Conservation (phyloP, 2,888 invertebrate species). For the Drosophila subsilvestris region DNA sequence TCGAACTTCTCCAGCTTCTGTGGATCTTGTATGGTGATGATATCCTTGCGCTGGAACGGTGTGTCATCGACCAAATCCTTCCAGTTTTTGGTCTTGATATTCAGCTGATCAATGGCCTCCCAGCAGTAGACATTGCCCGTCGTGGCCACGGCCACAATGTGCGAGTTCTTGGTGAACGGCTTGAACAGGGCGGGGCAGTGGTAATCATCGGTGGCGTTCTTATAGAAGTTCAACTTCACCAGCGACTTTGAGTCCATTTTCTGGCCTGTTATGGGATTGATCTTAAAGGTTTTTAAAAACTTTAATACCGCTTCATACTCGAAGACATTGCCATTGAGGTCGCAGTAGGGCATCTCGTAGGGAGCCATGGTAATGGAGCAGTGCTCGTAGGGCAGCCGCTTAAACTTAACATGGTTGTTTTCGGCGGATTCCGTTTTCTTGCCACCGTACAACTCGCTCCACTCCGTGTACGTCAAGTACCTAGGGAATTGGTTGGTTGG, state of each 20-base stretch:
- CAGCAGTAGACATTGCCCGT: conserved; percentile 98
- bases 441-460: conserved; percentile 94
- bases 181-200: conserved; percentile 98
- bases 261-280: conserved; percentile 97
- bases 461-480: conserved; percentile 83
- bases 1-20: conserved; percentile 96
- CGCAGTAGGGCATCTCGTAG: conserved; percentile 96
- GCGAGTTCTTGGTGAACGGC: conserved; percentile 95
- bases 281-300: conserved; percentile 95
- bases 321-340: conserved; percentile 95
- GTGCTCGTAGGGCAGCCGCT: conserved; percentile 95
- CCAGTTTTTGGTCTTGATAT: conserved; percentile 97
- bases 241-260: conserved; percentile 92
- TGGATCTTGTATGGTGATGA: conserved; percentile 97
- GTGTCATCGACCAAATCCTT: conserved; percentile 96
- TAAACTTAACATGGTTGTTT: conserved; percentile 92
- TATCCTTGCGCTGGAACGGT: conserved; percentile 93
- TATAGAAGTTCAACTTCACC: conserved; percentile 93
- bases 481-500: conserved; percentile 31
- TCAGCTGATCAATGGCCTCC: conserved; percentile 98
- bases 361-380: conserved; percentile 96
- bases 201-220: conserved; percentile 90
- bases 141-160: conserved; percentile 94
- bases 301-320: conserved; percentile 94
- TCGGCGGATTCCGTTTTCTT: conserved; percentile 89